Evolutionary conservation across 2,888 invertebrate species (phyloP).

Genomic region (Ormia ochracea): DNA sequence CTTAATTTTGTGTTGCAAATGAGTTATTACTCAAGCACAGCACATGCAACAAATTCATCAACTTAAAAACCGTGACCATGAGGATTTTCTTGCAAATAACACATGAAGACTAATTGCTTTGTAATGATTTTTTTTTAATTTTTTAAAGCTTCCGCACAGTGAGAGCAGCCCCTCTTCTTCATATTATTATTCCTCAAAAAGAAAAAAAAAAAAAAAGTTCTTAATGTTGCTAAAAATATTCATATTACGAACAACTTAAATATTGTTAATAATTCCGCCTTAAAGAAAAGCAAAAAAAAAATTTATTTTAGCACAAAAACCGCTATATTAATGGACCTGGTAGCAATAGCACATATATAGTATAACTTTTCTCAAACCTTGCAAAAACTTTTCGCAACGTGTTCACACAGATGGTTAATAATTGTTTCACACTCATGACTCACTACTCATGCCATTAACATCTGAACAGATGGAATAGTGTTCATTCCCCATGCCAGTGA

Average conservation of each 20-base stretch:
- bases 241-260: background rate
- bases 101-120: slow-evolving; percentile 20
- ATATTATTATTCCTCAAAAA: background rate
- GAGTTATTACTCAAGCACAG: slow-evolving; percentile 4
- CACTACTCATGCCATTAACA: slow-evolving; percentile 44
- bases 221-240: background rate
- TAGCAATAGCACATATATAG: slow-evolving; percentile 33
- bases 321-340: slow-evolving; percentile 34
- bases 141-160: background rate
- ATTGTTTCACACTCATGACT: slow-evolving; percentile 45
- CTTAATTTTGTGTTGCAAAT: background rate
- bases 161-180: slow-evolving; percentile 43
- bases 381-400: slow-evolving; percentile 18
- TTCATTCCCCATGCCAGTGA: slow-evolving; percentile 25
- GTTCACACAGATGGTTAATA: slow-evolving; percentile 51
- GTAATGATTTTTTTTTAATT: background rate
- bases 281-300: background rate
- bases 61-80: slow-evolving; percentile 37
- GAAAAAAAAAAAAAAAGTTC: background rate
- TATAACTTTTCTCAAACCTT: background rate
- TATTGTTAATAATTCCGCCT: slow-evolving; percentile 2
- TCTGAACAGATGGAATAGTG: slow-evolving; percentile 1
- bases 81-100: background rate
- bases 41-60: slow-evolving; percentile 61
- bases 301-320: slow-evolving; percentile 5